Evolutionary conservation across 2,888 invertebrate genomes (phyloP), one percentile per base, ranked within the genome.

Genomic region (Drosophila lacicola): DNA sequence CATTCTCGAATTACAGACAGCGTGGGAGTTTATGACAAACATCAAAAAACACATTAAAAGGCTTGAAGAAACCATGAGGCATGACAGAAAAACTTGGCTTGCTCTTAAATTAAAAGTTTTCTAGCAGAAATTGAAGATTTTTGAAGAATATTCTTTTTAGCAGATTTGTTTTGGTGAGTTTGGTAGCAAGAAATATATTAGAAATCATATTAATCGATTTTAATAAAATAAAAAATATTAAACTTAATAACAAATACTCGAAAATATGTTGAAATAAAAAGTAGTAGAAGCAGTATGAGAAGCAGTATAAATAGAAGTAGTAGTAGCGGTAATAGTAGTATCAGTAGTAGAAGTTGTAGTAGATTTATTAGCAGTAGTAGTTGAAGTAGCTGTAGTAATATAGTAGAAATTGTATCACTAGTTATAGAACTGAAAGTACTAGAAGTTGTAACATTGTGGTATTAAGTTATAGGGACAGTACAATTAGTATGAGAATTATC

Each of bases 1-100:
- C 17, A 14, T 11, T 62, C 79, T 78, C 80, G 49, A 75, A 62
- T 78, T 75, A 65, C 77, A 71, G 10, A 45, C 64, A 71, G 76
- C 80, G 77, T 78, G 77, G 77, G 77, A 79, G 71, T 53, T 66
- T 62, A 2, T 9, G 17, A 19, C 2, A 21, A 51, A 51, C 34
- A 57, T 21, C 42, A 8, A 39, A 37, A n/a, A 17, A 2, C 9
- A 21, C 49, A 10, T 25, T 29, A 14, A 6, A 9, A 29, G n/a
- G 25, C 29, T 47, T 13, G 11, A 34, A 36, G 36, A 36, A 36
- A 11, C 13, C 36, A 36, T 3, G 14, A 39, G 14, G 14, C 14
- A 39, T 14, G 17, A 13, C 54, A 61, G 57, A 46, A 41, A 49
- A 42, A 37, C 11, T 29, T 34, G 34, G 21, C 5, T 10, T 34